phyloP scores from a whole-genome alignment of 2,113 vertebrate genomes.

The Oenanthe oenanthe region DNA sequence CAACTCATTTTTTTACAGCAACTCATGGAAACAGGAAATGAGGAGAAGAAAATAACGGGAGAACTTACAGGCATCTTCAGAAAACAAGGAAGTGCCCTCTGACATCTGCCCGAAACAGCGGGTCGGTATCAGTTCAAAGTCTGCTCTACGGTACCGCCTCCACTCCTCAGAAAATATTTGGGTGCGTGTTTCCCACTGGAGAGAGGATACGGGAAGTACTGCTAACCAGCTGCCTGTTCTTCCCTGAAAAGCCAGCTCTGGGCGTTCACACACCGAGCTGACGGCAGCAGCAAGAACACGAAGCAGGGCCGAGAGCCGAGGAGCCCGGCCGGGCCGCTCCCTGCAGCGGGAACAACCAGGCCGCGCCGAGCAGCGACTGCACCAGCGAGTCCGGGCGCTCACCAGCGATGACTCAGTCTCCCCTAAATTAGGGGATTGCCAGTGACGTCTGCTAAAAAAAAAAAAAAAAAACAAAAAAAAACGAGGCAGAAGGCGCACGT shows the following conservation, averaged over 20 bases:
- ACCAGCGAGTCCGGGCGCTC: background rate
- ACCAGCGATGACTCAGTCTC: background rate
- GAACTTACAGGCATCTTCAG: background rate
- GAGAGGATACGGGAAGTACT: background rate
- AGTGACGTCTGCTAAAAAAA: background rate
- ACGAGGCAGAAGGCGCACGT: background rate
- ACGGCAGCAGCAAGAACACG: background rate
- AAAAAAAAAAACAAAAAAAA: background rate
- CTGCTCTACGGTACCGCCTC: rapidly evolving
- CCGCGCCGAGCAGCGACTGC: background rate
- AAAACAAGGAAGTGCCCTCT: background rate
- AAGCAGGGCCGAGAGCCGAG: background rate
- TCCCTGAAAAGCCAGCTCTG: background rate
- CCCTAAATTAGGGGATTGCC: constrained; percentile 16
- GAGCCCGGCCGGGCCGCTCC: background rate
- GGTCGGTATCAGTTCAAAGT: background rate
- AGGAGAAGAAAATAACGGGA: background rate
- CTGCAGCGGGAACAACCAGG: background rate
- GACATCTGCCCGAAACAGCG: background rate
- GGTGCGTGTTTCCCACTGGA: background rate
- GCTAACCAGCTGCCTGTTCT: background rate
- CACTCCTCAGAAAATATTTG: background rate
- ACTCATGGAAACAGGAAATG: background rate
- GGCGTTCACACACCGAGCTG: background rate
- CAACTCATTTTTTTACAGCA: background rate